Percentiles rank a stretch among this genome's conserved stretches.
Evolutionary conservation across 2,888 invertebrate species (phyloP).

Genomic region (Pollenia amentaria): DNA sequence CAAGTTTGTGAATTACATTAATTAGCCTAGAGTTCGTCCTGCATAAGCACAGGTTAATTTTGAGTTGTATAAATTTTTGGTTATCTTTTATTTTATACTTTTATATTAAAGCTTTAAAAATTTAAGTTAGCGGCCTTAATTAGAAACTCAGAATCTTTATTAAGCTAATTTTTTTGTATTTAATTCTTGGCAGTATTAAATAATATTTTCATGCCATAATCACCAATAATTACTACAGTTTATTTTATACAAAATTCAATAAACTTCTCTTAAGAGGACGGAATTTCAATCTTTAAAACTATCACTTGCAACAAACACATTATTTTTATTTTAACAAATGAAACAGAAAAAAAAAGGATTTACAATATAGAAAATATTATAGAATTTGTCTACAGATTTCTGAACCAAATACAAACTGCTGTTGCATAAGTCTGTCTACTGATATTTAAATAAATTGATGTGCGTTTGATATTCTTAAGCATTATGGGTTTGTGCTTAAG

Average conservation of each 20-base stretch:
- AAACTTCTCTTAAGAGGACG: neutral
- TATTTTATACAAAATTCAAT: conserved; percentile 12
- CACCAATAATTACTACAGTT: conserved; percentile 4
- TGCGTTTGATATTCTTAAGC: neutral
- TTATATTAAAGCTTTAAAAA: too few species aligned
- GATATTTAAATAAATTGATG: conserved; percentile 60
- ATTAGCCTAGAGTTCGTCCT: too few species aligned
- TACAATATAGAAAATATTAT: conserved; percentile 19
- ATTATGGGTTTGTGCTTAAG: neutral
- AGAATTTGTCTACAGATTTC: conserved; percentile 63
- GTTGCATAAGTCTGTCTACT: neutral
- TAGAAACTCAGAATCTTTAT: too few species aligned
- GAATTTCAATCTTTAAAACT: conserved; percentile 30
- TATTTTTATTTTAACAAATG: conserved; percentile 38
- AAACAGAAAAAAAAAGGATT: conserved; percentile 40
- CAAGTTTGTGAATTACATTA: too few species aligned
- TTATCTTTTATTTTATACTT: too few species aligned
- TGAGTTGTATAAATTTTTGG: too few species aligned
- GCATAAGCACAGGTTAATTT: too few species aligned
- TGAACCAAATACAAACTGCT: conserved; percentile 60
- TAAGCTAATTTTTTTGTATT: too few species aligned
- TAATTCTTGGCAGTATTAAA: too few species aligned
- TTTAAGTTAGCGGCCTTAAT: too few species aligned
- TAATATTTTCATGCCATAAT: neutral
- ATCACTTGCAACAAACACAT: conserved; percentile 48